phyloP scores from a whole-genome alignment of 2,797 vertebrate species.

The Acropternis orthonyx region DNA sequence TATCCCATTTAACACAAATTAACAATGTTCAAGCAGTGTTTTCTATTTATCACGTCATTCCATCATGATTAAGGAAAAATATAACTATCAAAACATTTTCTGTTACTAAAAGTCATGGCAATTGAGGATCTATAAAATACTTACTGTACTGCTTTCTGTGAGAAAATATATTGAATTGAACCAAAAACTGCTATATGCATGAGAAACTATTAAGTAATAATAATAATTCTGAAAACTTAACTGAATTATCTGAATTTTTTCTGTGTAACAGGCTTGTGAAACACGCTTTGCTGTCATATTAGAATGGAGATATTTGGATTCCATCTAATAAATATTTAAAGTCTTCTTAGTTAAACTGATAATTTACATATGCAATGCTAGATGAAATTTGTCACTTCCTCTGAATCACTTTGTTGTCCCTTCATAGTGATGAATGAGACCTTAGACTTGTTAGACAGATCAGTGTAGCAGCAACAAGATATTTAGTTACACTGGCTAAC shows the following conservation, averaged over 20 bases:
- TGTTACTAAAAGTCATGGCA: neutral
- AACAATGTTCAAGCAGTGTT: neutral
- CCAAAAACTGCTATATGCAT: neutral
- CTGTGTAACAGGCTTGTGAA: neutral
- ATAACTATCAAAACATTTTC: neutral
- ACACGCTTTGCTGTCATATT: neutral
- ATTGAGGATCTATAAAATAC: neutral
- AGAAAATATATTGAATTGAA: neutral
- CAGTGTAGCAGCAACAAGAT: neutral
- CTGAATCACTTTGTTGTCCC: neutral
- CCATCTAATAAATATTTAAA: neutral
- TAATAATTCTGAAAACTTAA: neutral
- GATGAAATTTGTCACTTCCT: neutral
- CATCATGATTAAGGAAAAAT: neutral
- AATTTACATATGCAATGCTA: neutral
- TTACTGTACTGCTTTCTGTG: neutral
- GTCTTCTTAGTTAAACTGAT: neutral
- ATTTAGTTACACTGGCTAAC: neutral
- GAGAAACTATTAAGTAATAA: neutral
- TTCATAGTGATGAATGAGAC: neutral
- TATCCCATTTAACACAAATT: neutral
- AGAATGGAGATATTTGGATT: neutral
- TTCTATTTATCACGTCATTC: neutral
- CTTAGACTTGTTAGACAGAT: neutral
- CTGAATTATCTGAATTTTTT: neutral